Evolutionary conservation across 1,140 invertebrate species (phyloP).

Genomic region (Drosophila seguyi): DNA sequence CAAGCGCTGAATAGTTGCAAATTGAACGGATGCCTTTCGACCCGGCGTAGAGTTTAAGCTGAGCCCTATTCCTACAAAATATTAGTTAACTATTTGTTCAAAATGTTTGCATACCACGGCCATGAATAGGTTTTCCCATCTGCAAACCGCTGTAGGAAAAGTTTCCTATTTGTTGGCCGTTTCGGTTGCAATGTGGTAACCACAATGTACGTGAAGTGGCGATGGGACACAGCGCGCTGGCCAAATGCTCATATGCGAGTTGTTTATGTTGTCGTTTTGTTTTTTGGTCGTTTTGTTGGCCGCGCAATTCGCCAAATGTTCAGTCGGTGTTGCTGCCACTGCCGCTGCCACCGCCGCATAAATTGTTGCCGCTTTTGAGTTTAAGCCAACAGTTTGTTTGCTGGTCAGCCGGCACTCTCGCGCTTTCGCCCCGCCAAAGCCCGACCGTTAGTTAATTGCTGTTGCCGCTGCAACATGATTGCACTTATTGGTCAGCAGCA

Average conservation of each 20-base stretch:
- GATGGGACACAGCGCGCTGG: conserved; percentile 36
- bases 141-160: conserved; percentile 38
- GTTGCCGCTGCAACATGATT: conserved; percentile 58
- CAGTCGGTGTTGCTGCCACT: conserved; percentile 24
- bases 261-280: conserved; percentile 56
- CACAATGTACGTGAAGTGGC: conserved; percentile 44
- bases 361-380: conserved; percentile 80
- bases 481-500: conserved; percentile 76
- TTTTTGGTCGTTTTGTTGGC: conserved; percentile 28
- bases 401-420: conserved; percentile 62
- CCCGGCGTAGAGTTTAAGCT: neutral
- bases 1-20: conserved; percentile 9
- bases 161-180: conserved; percentile 46
- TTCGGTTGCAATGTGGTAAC: conserved; percentile 62
- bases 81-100: conserved; percentile 55
- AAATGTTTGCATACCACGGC: conserved; percentile 49
- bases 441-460: conserved; percentile 70
- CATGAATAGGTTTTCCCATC: conserved; percentile 39
- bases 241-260: conserved; percentile 63
- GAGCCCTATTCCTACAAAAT: conserved; percentile 26
- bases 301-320: conserved; percentile 44
- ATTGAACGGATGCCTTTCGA: conserved; percentile 26
- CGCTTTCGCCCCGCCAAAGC: neutral
- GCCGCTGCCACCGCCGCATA: conserved; percentile 49
- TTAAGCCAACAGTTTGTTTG: conserved; percentile 82